These are phyloP conservation scores for Hydropsyche tenuis DNA, from an alignment of 1,140 invertebrate species.

Conservation along the genomic window DNA sequence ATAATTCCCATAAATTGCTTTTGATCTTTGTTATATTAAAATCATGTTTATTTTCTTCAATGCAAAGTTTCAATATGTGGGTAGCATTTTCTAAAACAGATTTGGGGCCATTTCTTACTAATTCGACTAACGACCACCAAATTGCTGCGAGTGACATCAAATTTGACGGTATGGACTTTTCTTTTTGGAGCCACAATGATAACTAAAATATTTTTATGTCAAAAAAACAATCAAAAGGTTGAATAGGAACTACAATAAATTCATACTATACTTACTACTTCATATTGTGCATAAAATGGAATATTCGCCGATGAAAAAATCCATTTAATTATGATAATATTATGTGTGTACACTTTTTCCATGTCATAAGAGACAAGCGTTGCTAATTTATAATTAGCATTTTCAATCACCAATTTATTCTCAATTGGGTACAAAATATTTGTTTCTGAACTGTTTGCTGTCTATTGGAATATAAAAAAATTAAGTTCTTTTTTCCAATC, in stretches of 20 bases:
- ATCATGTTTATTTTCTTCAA: slow-evolving; percentile 30
- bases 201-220: slow-evolving; percentile 41
- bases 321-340: slow-evolving; percentile 40
- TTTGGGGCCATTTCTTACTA: slow-evolving; percentile 35
- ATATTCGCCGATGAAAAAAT: slow-evolving; percentile 45
- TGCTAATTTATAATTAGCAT: slow-evolving; percentile 38
- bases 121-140: slow-evolving; percentile 45
- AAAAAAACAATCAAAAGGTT: background rate
- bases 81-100: slow-evolving; percentile 21
- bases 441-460: background rate
- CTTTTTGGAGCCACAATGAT: slow-evolving; percentile 40
- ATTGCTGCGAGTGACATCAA: slow-evolving; percentile 25
- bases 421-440: slow-evolving; percentile 25
- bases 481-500: background rate
- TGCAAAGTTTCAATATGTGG: slow-evolving; percentile 35
- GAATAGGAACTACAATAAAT: background rate
- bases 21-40: slow-evolving; percentile 33
- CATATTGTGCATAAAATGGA: slow-evolving; percentile 29
- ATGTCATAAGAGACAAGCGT: slow-evolving; percentile 33
- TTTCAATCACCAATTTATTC: slow-evolving; percentile 36
- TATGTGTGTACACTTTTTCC: slow-evolving; percentile 45
- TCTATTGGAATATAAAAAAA: background rate
- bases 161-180: slow-evolving; percentile 33
- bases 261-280: slow-evolving; percentile 34
- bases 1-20: slow-evolving; percentile 38